phyloP scores from a whole-genome alignment of 2,113 vertebrate species.

The Heterotilapia buettikoferi region DNA sequence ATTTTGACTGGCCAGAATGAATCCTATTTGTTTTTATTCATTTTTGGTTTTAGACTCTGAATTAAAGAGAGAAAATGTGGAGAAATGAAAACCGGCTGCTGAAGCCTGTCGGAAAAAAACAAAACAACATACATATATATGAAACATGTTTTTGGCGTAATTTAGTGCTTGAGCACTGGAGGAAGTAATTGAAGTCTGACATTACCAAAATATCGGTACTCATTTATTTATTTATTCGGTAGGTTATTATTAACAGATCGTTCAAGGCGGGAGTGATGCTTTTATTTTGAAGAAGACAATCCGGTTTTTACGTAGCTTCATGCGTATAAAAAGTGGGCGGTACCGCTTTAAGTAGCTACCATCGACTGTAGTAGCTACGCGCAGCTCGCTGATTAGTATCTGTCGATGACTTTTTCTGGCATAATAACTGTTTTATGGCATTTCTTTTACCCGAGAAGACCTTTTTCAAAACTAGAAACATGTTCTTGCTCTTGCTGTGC shows the following conservation, averaged over 20 bases:
- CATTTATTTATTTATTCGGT: background rate
- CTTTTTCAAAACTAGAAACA: background rate
- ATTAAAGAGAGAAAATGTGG: too few relatives aligned
- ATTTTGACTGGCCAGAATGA: background rate
- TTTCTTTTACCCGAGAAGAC: accelerated
- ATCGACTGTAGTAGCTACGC: accelerated
- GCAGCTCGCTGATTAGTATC: background rate
- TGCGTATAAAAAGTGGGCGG: background rate
- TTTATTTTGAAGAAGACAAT: background rate
- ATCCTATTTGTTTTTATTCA: background rate
- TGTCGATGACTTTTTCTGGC: background rate
- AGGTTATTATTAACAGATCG: background rate
- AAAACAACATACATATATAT: too few relatives aligned
- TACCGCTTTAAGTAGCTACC: background rate
- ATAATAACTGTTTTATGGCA: background rate
- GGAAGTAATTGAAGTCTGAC: background rate
- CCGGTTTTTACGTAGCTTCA: background rate
- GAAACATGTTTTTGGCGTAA: background rate
- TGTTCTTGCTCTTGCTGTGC: background rate
- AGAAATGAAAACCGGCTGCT: background rate
- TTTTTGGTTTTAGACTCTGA: background rate
- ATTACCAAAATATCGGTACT: background rate
- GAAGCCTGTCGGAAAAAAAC: accelerated
- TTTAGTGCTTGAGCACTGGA: background rate
- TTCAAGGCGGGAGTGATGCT: background rate